Evolutionary conservation across 2,797 vertebrate genomes (phyloP), one percentile per base, ranked within the genome.

Genomic region (Picus viridis): DNA sequence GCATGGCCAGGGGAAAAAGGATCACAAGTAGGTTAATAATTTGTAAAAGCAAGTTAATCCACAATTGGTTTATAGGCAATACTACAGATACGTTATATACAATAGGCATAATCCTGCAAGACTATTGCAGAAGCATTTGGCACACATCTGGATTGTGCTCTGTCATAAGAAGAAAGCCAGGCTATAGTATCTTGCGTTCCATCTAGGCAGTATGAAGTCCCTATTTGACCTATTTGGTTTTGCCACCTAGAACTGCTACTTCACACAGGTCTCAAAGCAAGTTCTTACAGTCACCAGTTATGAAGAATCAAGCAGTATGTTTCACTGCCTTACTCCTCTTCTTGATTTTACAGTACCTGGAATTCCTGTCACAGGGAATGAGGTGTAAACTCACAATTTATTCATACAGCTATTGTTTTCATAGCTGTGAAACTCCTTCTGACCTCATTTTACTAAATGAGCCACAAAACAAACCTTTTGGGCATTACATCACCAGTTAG

Each of bases 401-500:
- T 57, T 32, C 94, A 81, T 54, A 85, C 7, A 88, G 34, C 20
- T 73, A 39, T 85, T 83, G 13, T 91, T 62, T 91, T 96, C 62
- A 86, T 29, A 72, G 27, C 34, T 45, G 29, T 47, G 34, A 62
- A 90, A 84, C 65, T 88, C 54, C 61, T 86, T 86, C 58, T 2
- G 1, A 57, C 83, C 64, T 93, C 45, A 62, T 89, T 89, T 84
- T 87, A 86, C 34, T 58, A 47, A 80, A 86, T 57, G 39, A 93
- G 73, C 32, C 64, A 90, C 61, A 85, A 80, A 94, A 72, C 24
- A 89, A 61, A 47, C 71, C 45, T 68, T 26, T 53, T 94, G 45
- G 58, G 70, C 83, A 68, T 88, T 72, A 67, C 53, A 81, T 91
- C 76, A 82, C 34, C 74, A 56, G 64, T 94, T 51, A 82, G 63